A percentile compares a stretch with the other conserved stretches of the same genome.
Evolutionary conservation across 2,797 vertebrate genomes (phyloP).

Genomic region (Sebastes dallii): DNA sequence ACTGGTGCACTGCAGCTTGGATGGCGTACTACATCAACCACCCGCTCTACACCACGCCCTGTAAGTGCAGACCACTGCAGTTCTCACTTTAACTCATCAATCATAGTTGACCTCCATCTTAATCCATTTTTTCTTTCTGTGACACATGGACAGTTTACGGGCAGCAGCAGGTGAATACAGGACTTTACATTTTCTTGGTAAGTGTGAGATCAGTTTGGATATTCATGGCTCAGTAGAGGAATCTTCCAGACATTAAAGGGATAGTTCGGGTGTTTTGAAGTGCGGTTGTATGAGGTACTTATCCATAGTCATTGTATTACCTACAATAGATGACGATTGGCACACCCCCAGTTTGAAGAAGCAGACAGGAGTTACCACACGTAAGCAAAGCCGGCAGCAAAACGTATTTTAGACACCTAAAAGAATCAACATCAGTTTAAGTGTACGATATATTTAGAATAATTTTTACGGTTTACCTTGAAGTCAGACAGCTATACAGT

Average conservation of each 20-base stretch:
- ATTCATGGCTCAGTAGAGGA: neutral
- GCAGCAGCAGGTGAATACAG: slow-evolving; percentile 88
- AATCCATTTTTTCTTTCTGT: slow-evolving; percentile 36
- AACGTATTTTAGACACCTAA: neutral
- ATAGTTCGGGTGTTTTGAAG: neutral
- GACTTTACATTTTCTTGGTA: slow-evolving; percentile 90
- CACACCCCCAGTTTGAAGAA: neutral
- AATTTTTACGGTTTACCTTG: no score
- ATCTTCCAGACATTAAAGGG: neutral
- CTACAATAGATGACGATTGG: neutral
- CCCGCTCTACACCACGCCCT: slow-evolving; percentile 92
- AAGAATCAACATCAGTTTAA: neutral
- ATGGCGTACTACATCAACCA: slow-evolving; percentile 99
- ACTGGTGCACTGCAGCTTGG: slow-evolving; percentile 95
- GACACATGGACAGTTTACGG: slow-evolving; percentile 82
- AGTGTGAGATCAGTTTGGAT: slow-evolving; percentile 33
- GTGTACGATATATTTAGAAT: no score
- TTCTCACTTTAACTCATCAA: slow-evolving; percentile 21
- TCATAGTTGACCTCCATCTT: neutral
- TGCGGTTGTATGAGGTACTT: neutral
- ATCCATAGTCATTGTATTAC: neutral
- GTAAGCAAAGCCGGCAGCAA: neutral
- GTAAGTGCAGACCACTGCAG: slow-evolving; percentile 80
- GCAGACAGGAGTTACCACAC: neutral
- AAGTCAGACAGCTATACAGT: neutral